phyloP scores from a whole-genome alignment of 2,888 invertebrate genomes.

The Limnephilus auricula region DNA sequence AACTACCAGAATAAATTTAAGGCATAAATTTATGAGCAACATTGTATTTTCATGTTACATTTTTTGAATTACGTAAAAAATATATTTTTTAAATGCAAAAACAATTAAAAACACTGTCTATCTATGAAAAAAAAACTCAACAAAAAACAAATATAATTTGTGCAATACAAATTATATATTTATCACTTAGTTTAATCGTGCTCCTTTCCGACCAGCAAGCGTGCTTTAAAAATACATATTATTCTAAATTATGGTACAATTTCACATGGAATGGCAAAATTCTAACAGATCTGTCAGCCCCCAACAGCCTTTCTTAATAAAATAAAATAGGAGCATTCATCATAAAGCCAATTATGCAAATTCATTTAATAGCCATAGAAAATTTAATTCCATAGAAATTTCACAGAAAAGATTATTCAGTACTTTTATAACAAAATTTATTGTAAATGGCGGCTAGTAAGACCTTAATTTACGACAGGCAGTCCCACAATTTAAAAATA shows the following conservation, averaged over 20 bases:
- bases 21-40: not conserved
- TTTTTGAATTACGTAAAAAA: not conserved
- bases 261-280: not conserved
- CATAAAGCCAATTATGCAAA: too few species aligned
- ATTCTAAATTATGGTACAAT: not conserved
- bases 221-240: not conserved
- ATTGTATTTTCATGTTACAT: too few species aligned
- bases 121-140: not conserved
- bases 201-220: not conserved
- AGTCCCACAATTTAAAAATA: not conserved
- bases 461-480: not conserved
- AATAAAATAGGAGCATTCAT: not conserved
- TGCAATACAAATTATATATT: not conserved
- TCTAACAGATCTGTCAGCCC: not conserved
- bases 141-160: not conserved
- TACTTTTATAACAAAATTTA: not conserved
- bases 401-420: not conserved
- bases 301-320: not conserved
- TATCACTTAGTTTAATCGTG: not conserved
- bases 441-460: not conserved
- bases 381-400: not conserved
- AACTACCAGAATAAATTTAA: not conserved
- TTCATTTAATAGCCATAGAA: not conserved
- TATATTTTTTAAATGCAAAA: not conserved
- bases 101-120: not conserved